Evolutionary conservation across 2,113 vertebrate species (phyloP).

Genomic region (Cercocebus atys): DNA sequence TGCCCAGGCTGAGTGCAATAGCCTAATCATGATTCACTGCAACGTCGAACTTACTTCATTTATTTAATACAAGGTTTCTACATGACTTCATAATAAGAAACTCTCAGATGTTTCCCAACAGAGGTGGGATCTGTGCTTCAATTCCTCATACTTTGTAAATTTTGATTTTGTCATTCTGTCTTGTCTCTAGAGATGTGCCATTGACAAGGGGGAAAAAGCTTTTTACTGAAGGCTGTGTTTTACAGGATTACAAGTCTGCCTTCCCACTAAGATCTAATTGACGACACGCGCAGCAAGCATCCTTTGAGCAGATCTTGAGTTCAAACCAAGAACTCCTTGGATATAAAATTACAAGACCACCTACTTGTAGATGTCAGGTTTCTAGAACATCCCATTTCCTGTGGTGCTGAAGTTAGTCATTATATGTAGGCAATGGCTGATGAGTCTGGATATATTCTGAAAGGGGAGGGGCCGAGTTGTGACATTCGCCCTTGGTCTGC

Average conservation of each 20-base stretch:
- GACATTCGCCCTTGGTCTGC: neutral
- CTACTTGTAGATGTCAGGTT: neutral
- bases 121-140: neutral
- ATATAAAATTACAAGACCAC: neutral
- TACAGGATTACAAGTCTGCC: neutral
- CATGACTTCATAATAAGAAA: slow-evolving; percentile 31
- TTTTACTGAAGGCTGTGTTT: neutral
- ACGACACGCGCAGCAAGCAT: neutral
- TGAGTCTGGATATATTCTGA: slow-evolving; percentile 42
- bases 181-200: neutral
- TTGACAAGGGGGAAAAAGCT: neutral
- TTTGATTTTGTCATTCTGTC: slow-evolving; percentile 18
- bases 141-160: neutral
- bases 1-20: too few relatives aligned
- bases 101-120: neutral
- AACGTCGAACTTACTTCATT: neutral
- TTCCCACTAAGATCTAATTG: neutral
- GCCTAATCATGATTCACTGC: too few relatives aligned
- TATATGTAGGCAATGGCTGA: slow-evolving; percentile 18
- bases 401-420: slow-evolving; percentile 18
- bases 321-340: neutral
- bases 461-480: neutral
- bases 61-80: neutral
- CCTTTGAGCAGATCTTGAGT: neutral
- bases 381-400: slow-evolving; percentile 10